These are phyloP conservation scores for Hylyphantes graminicola DNA, from an alignment of 1,140 invertebrate genomes.

Conservation along the genomic window DNA sequence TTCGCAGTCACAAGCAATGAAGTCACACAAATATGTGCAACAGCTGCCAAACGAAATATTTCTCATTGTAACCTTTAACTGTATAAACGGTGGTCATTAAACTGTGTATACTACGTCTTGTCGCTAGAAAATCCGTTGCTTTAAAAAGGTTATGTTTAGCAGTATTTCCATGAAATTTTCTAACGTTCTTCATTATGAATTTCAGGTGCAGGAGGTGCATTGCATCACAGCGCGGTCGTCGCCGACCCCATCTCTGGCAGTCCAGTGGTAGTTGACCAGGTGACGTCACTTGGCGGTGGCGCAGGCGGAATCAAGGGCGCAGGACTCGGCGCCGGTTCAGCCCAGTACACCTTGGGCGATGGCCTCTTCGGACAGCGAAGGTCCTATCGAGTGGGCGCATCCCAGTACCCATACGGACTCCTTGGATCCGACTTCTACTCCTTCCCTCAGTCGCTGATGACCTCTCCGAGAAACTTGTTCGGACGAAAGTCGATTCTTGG, in stretches of 20 bases:
- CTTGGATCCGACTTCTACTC: conserved; percentile 40
- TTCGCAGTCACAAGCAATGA: too few relatives aligned
- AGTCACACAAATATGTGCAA: too few relatives aligned
- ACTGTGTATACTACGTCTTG: too few relatives aligned
- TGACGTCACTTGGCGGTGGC: background rate
- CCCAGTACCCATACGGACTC: conserved; percentile 38
- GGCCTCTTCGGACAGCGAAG: conserved; percentile 26
- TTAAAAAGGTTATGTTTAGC: too few relatives aligned
- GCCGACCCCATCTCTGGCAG: conserved; percentile 27
- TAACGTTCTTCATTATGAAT: background rate
- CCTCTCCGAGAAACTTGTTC: background rate
- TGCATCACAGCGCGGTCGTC: conserved; percentile 41
- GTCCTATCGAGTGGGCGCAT: conserved; percentile 22
- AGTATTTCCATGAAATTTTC: background rate
- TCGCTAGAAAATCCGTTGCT: too few relatives aligned
- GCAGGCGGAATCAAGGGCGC: conserved; percentile 23
- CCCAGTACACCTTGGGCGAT: conserved; percentile 13
- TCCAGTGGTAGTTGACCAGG: conserved; percentile 33
- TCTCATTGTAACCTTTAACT: too few relatives aligned
- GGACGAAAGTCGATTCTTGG: conserved; percentile 14
- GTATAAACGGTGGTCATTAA: too few relatives aligned
- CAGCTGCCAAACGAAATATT: too few relatives aligned
- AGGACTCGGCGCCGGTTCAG: conserved; percentile 20
- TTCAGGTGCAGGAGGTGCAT: conserved; percentile 21
- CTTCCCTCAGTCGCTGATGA: conserved; percentile 23